Evolutionary conservation across 2,797 vertebrate species (phyloP), one percentile per base, ranked within the genome.

Genomic region (Galago senegalensis): DNA sequence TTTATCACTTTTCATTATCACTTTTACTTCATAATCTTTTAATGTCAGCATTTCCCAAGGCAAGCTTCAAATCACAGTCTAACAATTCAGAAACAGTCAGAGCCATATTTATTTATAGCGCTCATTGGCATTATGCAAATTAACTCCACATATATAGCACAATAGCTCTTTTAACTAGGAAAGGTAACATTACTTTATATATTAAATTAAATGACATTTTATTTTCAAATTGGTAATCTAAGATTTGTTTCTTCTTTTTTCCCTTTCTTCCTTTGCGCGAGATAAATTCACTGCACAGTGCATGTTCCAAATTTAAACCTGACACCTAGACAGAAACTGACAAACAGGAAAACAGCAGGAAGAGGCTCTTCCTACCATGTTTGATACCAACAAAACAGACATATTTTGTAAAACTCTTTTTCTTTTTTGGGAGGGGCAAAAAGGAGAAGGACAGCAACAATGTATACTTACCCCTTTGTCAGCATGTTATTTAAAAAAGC

Each of bases 281-380:
- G 97, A 97, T 97, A 85, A 92, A 95, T 95, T 95, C 91, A 95
- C 87, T 97, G 69, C 49, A 70, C 65, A 96, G 93, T 95, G 80
- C 61, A 58, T 98, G 93, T 97, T 98, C 98, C 90, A 97, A 96
- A 97, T 98, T 98, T 96, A 98, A 89, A 97, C 75, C 82, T 97
- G 53, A 97, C 95, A 90, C 89, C 95, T 98, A 79, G 97, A 95
- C 82, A 98, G 87, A 98, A 96, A 92, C 97, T 98, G 89, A 97
- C 97, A 98, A 98, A 98, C 97, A 98, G 98, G 98, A 98, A 97
- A 93, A 97, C 60, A 97, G 97, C 97, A 98, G 93, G 95, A 98
- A 98, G 95, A 98, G 49, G 63, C 63, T 98, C 96, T 98, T 98
- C 96, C 97, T 97, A 91, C 93, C 58, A 31, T 82, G 53, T 89